Evolutionary conservation across 2,113 vertebrate species (phyloP), one percentile per base, ranked within the genome.

Genomic region (Ciconia maguari): DNA sequence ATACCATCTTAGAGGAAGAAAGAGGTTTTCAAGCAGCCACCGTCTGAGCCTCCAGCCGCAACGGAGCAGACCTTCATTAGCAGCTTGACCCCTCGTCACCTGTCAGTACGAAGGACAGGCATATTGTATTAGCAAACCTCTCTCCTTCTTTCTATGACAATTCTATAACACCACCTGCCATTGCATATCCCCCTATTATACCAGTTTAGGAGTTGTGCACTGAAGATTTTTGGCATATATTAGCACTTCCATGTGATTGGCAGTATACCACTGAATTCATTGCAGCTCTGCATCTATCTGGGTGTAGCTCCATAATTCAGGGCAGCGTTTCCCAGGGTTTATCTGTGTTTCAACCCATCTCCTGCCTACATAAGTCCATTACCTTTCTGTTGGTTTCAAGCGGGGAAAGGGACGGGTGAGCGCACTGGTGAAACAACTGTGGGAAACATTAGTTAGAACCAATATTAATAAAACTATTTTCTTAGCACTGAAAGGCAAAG

Each of bases 201-300:
- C 97, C 94, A 88, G 93, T 96, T 96, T 95, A 97, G 93, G 95
- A 97, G 93, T 94, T 91, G 93, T 83, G 95, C 89, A 70, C 87
- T 91, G 93, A 96, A 78, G 89, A 91, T 95, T 96, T 96, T 96
- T 96, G 96, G 96, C 95, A 97, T 95, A 95, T 87, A 96, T 96
- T 94, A 96, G 88, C 95, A 96, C 96, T 94, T 95, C 82, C 62
- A 5, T 88, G 78, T 97, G 96, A 97, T 96, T 96, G 95, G 95
- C 97, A 97, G 96, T 19, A 20, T 42, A 90, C 94, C 70, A 70
- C 94, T 91, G 95, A 95, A 96, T 94, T 90, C 90, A 88, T 76
- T 94, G 90, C 91, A 27, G 96, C 75, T 88, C 94, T 0, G n/a
- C 71, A 87, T 90, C 81, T 79, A 61, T 32, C 88, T 81, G 94